Percentiles rank a stretch among this genome's conserved stretches.
Conservation (phyloP, 1,140 invertebrate species). For the Drosophila neocordata region DNA sequence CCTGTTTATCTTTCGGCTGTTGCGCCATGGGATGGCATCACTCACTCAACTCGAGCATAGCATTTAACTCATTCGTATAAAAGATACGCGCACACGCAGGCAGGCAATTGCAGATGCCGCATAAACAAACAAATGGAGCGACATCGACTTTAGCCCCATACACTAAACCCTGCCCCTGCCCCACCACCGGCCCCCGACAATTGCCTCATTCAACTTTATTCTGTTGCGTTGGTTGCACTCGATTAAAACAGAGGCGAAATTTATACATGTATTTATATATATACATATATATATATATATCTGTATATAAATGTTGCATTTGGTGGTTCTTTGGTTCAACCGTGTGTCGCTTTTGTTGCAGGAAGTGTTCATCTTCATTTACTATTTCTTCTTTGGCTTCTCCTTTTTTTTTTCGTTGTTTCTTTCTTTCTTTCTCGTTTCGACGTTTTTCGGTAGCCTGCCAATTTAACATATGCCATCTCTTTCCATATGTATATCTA, state of each 20-base stretch:
- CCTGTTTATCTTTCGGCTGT: constrained; percentile 76
- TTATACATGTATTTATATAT: too few species aligned
- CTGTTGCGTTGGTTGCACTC: constrained; percentile 17
- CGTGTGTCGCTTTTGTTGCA: constrained; percentile 74
- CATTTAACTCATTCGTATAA: constrained; percentile 81
- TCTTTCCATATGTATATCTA: constrained; percentile 50
- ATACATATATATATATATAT: too few species aligned
- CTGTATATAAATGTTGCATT: constrained; percentile 4
- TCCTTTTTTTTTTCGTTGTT: neutral
- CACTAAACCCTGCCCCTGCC: neutral
- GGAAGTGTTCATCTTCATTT: constrained; percentile 80
- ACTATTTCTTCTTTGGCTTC: constrained; percentile 72
- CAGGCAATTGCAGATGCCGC: constrained; percentile 16
- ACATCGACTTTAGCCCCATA: constrained; percentile 16
- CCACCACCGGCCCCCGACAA: too few species aligned
- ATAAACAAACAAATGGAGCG: constrained; percentile 56
- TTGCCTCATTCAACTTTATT: constrained; percentile 5
- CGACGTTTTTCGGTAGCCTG: constrained; percentile 49
- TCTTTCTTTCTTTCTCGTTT: constrained; percentile 25
- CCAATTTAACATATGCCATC: constrained; percentile 26
- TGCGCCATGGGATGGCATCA: constrained; percentile 79
- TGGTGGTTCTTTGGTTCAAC: constrained; percentile 34
- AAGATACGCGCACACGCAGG: constrained; percentile 56
- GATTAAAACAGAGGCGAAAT: constrained; percentile 4
- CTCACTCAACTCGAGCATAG: constrained; percentile 80